Evolutionary conservation across 2,113 vertebrate species (phyloP).

Genomic region (Australoheros scitulus): DNA sequence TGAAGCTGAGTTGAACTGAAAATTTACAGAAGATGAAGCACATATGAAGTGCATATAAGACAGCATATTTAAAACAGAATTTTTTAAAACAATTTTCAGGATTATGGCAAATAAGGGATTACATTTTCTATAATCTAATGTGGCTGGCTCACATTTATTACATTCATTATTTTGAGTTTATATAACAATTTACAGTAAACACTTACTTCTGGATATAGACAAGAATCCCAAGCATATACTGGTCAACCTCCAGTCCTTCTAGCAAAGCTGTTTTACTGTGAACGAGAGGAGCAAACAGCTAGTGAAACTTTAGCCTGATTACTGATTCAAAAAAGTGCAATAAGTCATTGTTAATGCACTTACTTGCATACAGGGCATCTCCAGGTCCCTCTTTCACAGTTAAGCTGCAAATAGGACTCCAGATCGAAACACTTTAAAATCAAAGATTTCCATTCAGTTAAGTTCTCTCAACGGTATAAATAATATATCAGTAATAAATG

Average conservation of each 20-base stretch:
- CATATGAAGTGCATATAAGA: too few relatives aligned
- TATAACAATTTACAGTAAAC: neutral
- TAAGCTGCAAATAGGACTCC: slow-evolving; percentile 88
- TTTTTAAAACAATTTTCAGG: neutral
- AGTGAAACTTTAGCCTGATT: neutral
- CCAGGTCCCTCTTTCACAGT: slow-evolving; percentile 87
- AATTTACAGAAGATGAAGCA: too few relatives aligned
- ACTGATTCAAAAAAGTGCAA: neutral
- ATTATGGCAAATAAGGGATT: neutral
- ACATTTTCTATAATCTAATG: neutral
- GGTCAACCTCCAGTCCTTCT: slow-evolving; percentile 95
- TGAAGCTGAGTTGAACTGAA: too few relatives aligned
- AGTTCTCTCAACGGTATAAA: neutral
- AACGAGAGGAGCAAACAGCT: neutral
- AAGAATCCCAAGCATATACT: slow-evolving; percentile 96
- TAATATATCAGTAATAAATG: neutral
- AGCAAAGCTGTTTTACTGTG: slow-evolving; percentile 92
- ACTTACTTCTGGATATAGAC: slow-evolving; percentile 95
- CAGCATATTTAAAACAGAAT: too few relatives aligned
- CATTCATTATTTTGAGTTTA: neutral
- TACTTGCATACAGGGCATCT: slow-evolving; percentile 85
- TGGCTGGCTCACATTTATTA: neutral
- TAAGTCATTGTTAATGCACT: slow-evolving; percentile 7
- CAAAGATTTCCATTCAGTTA: neutral
- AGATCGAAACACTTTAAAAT: slow-evolving; percentile 86